A percentile compares a stretch with the other conserved stretches of the same genome.
These are phyloP conservation scores for Callinectes sapidus DNA, from an alignment of 2,888 invertebrate species.

Conservation along the genomic window DNA sequence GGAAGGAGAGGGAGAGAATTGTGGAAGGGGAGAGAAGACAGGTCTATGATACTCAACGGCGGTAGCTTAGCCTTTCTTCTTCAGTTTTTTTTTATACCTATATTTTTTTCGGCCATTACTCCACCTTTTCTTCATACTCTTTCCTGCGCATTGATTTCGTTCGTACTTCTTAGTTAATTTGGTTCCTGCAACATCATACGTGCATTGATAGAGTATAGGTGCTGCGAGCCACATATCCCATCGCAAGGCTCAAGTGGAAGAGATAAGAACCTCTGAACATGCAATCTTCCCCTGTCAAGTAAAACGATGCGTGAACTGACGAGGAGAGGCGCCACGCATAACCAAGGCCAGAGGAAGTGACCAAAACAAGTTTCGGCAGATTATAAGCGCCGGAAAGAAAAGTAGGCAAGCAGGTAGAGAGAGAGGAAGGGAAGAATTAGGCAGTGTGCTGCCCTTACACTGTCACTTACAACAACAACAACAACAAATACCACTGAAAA, in stretches of 20 bases:
- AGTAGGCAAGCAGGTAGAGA: neutral
- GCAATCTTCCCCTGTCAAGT: neutral
- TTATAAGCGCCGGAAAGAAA: neutral
- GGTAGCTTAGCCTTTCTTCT: no score
- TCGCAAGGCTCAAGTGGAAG: no score
- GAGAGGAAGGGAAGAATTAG: no score
- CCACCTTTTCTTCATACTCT: neutral
- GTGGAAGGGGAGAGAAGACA: neutral
- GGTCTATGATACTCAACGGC: no score
- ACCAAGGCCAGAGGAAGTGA: neutral
- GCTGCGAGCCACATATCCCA: no score
- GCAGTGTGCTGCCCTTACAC: no score
- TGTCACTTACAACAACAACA: no score
- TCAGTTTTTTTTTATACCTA: neutral
- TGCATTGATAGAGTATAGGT: no score
- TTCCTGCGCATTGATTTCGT: neutral
- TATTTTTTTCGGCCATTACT: neutral
- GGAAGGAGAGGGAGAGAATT: constrained; percentile 2
- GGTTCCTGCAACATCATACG: no score
- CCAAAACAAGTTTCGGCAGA: neutral
- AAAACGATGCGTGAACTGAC: neutral
- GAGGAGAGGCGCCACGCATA: neutral
- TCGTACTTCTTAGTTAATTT: no score
- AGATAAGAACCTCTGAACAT: neutral
- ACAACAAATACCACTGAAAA: no score